Base-by-base conservation (phyloP, 2,797 vertebrate species). In the Aphelocoma californica region DNA sequence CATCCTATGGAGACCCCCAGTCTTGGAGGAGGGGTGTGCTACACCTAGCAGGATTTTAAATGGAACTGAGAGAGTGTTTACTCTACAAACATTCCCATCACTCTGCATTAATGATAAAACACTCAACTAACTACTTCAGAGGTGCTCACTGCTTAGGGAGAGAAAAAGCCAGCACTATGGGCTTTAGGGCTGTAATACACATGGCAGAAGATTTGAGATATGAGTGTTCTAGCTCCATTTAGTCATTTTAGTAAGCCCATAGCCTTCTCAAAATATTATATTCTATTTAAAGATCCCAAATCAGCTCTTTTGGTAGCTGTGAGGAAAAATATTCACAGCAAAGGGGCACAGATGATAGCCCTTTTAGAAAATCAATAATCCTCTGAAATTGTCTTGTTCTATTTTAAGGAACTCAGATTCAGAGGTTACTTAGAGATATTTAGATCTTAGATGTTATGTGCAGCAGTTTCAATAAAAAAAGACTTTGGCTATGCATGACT, bases 321-420 rank as follows among this genome's bases (percentile, higher is more conserved):
- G 65, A 91, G 25, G 14, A 80, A 85, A 92, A 91, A 62, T 16
- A 6, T 36, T 83, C 81, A 72, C 31, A 1, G 67, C 32, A 86
- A 57, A 75, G 25, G 61, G 69, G 53, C 69, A 83, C 31, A 36
- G 10, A 86, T 57, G 20, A 64, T 48, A 45, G 54, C 61, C 80
- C 57, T 85, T 19, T 60, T 70, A 77, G 50, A 77, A 92, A 90
- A 51, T 66, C 72, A 7, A 6, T 83, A 64, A 78, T 71, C 5
- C 23, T 86, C 61, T 69, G 26, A 70, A 93, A 79, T 5, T 12
- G 9, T 9, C 45, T 71, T 57, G 32, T 70, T 74, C 79, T 91
- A 64, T 87, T 94, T 89, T 77, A 89, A 82, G 71, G 48, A 70
- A 44, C 21, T 75, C 38, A 53, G 21, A 81, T 32, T 88, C 26